Conservation (phyloP, 2,888 invertebrate species). For the Perizoma flavofasciatum region DNA sequence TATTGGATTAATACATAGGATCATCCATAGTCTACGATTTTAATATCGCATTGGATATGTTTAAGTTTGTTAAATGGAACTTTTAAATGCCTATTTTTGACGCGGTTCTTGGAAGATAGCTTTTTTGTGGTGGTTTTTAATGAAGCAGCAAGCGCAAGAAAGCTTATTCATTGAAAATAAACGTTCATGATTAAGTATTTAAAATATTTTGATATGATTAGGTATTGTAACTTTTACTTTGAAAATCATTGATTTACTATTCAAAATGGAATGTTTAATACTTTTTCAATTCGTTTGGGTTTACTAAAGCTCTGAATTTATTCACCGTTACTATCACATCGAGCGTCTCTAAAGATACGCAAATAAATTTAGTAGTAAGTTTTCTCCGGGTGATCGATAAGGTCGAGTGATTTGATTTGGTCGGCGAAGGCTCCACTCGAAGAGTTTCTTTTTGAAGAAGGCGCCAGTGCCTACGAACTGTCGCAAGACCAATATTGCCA, state of each 20-base stretch:
- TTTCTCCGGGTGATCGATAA: conserved; percentile 75
- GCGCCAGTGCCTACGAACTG: conserved; percentile 77
- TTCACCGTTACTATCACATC: conserved; percentile 27
- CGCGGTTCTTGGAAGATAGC: not conserved
- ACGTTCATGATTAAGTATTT: no score
- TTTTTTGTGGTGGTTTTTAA: no score
- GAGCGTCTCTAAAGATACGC: conserved; percentile 51
- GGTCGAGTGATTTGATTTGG: conserved; percentile 82
- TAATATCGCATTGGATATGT: conserved; percentile 26
- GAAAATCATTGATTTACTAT: no score
- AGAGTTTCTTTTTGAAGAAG: conserved; percentile 76
- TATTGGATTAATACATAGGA: conserved; percentile 74
- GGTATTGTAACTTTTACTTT: no score
- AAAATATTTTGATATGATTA: no score
- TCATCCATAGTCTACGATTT: conserved; percentile 45
- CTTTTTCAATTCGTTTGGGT: not conserved
- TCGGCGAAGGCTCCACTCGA: conserved; percentile 67
- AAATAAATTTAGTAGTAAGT: conserved; percentile 75
- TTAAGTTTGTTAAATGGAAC: not conserved
- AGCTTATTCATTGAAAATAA: no score
- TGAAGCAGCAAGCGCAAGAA: no score
- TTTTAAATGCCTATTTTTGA: not conserved
- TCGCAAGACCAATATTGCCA: conserved; percentile 82
- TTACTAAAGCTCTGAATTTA: conserved; percentile 20
- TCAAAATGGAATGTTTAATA: no score